Evolutionary conservation across 2,888 invertebrate species (phyloP).

Genomic region (Cheilosia grossa): DNA sequence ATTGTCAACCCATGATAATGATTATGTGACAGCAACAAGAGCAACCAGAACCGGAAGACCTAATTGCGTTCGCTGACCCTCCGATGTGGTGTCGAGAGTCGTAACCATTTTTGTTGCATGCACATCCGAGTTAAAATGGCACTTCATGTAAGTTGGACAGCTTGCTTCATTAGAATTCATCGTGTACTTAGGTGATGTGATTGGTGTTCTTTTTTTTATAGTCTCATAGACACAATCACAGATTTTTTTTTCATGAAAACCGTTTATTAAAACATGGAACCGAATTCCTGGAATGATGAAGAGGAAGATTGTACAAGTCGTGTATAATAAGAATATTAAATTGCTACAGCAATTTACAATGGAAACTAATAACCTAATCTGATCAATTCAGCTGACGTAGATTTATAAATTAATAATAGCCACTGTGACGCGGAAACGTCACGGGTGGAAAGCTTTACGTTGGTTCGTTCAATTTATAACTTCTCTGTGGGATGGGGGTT

Average conservation of each 20-base stretch:
- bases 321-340: too few relatives aligned
- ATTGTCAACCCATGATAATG: constrained; percentile 16
- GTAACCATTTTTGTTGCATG: constrained; percentile 11
- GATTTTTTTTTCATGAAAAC: neutral
- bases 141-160: constrained; percentile 1
- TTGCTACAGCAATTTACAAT: too few relatives aligned
- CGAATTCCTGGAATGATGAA: too few relatives aligned
- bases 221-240: neutral
- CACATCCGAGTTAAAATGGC: constrained; percentile 17
- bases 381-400: too few relatives aligned
- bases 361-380: too few relatives aligned
- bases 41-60: constrained; percentile 48
- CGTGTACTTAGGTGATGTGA: neutral
- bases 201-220: neutral
- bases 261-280: too few relatives aligned
- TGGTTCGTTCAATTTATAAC: too few relatives aligned
- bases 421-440: too few relatives aligned
- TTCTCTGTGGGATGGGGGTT: too few relatives aligned
- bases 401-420: too few relatives aligned
- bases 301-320: too few relatives aligned
- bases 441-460: too few relatives aligned
- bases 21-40: constrained; percentile 8
- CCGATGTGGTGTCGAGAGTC: constrained; percentile 7
- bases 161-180: constrained; percentile 27
- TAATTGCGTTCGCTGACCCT: constrained; percentile 54